These are phyloP conservation scores for Bambusicola thoracicus DNA, from an alignment of 2,113 vertebrate genomes.

Conservation along the genomic window DNA sequence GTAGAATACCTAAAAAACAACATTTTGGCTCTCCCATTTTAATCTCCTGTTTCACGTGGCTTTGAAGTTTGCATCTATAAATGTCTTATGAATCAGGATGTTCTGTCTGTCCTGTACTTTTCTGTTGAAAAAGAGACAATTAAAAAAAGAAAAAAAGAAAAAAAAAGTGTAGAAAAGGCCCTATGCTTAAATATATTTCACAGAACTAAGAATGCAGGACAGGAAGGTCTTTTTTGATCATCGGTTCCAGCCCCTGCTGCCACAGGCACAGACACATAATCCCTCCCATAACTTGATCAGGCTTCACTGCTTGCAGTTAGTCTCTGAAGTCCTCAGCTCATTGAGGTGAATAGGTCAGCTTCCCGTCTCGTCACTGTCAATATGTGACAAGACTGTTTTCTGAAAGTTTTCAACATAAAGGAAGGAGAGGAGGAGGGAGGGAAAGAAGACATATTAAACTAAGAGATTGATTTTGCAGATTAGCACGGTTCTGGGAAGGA, in stretches of 20 bases:
- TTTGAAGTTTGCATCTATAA: not conserved
- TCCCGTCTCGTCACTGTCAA: not conserved
- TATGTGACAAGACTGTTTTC: constrained; percentile 38
- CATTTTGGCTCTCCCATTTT: not conserved
- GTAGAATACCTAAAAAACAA: not conserved
- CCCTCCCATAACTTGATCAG: not conserved
- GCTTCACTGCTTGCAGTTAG: not conserved
- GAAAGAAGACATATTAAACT: constrained; percentile 19
- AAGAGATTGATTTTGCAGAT: constrained; percentile 16
- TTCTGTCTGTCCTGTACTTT: not conserved
- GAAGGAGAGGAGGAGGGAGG: not conserved
- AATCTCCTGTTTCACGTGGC: not conserved
- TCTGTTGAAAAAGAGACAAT: not conserved
- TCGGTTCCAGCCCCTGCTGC: not conserved
- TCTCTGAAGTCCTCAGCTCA: constrained; percentile 35
- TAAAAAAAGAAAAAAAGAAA: accelerated
- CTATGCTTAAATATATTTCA: not conserved
- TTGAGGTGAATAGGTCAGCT: not conserved
- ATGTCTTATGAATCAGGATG: not conserved
- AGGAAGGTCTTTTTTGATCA: not conserved
- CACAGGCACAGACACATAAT: not conserved
- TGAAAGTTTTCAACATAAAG: constrained; percentile 28
- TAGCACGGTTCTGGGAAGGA: not conserved
- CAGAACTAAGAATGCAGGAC: not conserved
- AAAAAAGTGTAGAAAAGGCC: not conserved